Percentiles rank a stretch among this genome's conserved stretches.
Evolutionary conservation across 2,113 vertebrate species (phyloP).

Genomic region (Nesospiza acunhae): DNA sequence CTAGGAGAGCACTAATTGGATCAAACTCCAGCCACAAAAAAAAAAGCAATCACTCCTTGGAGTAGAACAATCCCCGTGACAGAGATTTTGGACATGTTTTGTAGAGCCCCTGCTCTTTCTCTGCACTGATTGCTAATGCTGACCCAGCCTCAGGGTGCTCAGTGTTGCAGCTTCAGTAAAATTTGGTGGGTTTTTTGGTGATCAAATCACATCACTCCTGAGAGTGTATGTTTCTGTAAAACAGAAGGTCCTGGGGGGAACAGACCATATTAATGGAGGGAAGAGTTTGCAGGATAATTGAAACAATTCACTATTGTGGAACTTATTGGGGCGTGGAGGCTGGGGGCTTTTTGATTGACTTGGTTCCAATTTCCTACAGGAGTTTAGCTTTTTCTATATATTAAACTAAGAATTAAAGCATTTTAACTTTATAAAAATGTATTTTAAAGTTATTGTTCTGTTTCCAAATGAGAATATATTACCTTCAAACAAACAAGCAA

Average conservation of each 20-base stretch:
- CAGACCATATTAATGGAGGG: neutral
- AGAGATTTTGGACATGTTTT: neutral
- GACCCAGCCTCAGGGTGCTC: neutral
- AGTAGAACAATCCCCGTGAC: neutral
- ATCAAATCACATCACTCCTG: neutral
- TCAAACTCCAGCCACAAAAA: neutral
- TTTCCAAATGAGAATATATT: neutral
- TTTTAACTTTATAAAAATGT: neutral
- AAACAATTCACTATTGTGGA: neutral
- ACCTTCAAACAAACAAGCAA: neutral
- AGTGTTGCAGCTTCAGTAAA: accelerated
- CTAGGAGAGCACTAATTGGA: neutral
- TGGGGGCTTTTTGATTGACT: neutral
- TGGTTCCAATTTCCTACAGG: neutral
- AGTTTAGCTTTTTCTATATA: neutral
- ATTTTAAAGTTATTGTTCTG: neutral
- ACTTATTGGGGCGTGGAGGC: neutral
- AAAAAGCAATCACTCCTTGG: neutral
- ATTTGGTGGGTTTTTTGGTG: neutral
- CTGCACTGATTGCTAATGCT: neutral
- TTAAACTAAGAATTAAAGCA: neutral
- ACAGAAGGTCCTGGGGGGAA: neutral
- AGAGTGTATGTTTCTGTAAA: neutral
- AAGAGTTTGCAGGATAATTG: neutral
- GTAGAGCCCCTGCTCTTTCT: neutral